These are phyloP conservation scores for Nycticorax nycticorax DNA, from an alignment of 2,113 vertebrate genomes.

Conservation along the genomic window DNA sequence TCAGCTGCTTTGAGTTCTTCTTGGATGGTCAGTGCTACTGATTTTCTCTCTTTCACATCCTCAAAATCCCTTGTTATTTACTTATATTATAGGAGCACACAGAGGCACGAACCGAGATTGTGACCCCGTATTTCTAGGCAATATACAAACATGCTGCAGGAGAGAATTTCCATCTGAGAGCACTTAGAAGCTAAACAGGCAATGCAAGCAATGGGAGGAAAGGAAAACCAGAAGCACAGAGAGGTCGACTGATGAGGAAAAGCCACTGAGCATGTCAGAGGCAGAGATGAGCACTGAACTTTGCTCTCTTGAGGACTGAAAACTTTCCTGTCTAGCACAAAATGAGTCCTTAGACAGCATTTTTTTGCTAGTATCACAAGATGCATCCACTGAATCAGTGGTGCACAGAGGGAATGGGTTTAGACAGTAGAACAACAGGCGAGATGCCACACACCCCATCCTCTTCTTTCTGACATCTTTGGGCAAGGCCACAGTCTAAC, in stretches of 20 bases:
- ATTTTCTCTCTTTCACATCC: not conserved
- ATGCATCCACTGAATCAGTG: not conserved
- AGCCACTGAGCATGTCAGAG: not conserved
- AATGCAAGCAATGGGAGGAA: not conserved
- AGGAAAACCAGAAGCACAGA: constrained; percentile 6
- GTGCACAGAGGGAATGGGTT: accelerated
- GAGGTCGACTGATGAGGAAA: constrained; percentile 3
- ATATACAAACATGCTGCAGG: not conserved
- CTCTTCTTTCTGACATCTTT: not conserved
- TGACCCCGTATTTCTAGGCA: constrained; percentile 25
- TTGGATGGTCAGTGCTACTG: not conserved
- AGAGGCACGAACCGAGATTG: not conserved
- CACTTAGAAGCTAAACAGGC: constrained; percentile 12
- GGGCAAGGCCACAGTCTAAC: not conserved
- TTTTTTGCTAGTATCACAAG: not conserved
- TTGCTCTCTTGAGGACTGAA: not conserved
- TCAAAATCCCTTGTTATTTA: not conserved
- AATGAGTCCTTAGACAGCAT: not conserved
- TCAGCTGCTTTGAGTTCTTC: not conserved
- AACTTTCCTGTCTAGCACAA: not conserved
- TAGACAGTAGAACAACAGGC: not conserved
- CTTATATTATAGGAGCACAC: not conserved
- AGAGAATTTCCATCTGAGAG: not conserved
- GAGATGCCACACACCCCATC: not conserved
- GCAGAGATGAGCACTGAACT: constrained; percentile 12